Evolutionary conservation across 2,888 invertebrate genomes (phyloP).

Genomic region (Lapara coniferarum): DNA sequence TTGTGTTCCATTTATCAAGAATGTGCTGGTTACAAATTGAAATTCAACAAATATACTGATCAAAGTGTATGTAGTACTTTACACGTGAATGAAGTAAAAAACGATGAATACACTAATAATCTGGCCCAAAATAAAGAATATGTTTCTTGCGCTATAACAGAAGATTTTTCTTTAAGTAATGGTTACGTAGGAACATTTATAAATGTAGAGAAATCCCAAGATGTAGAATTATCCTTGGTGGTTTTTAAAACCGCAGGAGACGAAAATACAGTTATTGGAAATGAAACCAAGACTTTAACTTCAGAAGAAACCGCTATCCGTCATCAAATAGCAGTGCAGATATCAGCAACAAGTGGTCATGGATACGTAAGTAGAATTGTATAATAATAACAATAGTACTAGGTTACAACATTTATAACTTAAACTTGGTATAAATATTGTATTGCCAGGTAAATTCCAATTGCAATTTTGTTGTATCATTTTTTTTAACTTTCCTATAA

Average conservation of each 20-base stretch:
- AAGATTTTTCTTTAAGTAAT: not conserved
- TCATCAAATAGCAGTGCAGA: conserved; percentile 32
- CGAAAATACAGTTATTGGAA: not conserved
- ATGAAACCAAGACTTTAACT: not conserved
- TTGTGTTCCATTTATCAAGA: not conserved
- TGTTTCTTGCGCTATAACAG: not conserved
- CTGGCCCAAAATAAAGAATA: no score
- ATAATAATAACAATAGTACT: no score
- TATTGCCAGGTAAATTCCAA: no score
- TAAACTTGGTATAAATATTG: no score
- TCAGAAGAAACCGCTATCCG: not conserved
- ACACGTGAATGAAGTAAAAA: not conserved
- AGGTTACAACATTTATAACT: no score
- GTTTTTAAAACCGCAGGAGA: not conserved
- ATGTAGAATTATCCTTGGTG: not conserved
- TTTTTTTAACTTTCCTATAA: no score
- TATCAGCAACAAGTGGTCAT: conserved; percentile 26
- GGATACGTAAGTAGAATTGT: conserved; percentile 44
- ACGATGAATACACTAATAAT: not conserved
- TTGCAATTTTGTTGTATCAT: no score
- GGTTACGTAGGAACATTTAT: not conserved
- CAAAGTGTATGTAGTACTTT: not conserved
- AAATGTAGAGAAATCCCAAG: not conserved
- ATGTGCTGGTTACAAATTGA: not conserved
- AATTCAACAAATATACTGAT: not conserved